Conservation (phyloP, 2,113 vertebrate genomes). For the Pterophyllum scalare region DNA sequence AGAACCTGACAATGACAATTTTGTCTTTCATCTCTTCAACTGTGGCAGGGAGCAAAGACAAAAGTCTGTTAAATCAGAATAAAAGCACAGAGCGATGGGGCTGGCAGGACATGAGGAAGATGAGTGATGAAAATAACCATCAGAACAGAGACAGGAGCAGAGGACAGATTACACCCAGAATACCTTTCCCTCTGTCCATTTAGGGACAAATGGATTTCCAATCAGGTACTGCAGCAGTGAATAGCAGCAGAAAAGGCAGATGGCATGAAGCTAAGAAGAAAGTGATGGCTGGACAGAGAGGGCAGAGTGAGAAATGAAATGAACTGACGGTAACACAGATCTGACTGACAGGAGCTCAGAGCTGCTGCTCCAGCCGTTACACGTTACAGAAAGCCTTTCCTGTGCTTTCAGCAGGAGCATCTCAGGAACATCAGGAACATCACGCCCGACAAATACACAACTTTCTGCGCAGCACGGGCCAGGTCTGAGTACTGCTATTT, state of each 20-base stretch:
- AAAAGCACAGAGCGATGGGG: not conserved
- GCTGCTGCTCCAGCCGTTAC: too few relatives aligned
- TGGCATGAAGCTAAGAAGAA: not conserved
- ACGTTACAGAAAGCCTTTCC: not conserved
- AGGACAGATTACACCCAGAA: not conserved
- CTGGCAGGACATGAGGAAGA: slow-evolving; percentile 34
- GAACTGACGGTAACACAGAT: not conserved
- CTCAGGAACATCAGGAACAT: slow-evolving; percentile 2
- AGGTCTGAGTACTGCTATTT: not conserved
- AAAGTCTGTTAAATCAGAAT: slow-evolving; percentile 32
- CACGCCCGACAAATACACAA: not conserved
- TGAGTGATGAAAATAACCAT: slow-evolving; percentile 8
- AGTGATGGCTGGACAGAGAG: not conserved
- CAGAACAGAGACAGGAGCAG: not conserved
- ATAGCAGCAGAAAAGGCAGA: not conserved
- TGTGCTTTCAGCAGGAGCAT: not conserved
- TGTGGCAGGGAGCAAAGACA: slow-evolving; percentile 25
- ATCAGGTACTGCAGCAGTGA: not conserved
- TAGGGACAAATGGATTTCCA: not conserved
- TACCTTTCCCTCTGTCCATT: not conserved
- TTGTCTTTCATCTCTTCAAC: slow-evolving; percentile 30
- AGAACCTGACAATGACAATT: slow-evolving; percentile 18
- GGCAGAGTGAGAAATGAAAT: fast-evolving
- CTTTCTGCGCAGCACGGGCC: not conserved
- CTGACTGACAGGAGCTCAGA: not conserved